Evolutionary conservation across 2,113 vertebrate genomes (phyloP).

Genomic region (Pollachius pollachius): DNA sequence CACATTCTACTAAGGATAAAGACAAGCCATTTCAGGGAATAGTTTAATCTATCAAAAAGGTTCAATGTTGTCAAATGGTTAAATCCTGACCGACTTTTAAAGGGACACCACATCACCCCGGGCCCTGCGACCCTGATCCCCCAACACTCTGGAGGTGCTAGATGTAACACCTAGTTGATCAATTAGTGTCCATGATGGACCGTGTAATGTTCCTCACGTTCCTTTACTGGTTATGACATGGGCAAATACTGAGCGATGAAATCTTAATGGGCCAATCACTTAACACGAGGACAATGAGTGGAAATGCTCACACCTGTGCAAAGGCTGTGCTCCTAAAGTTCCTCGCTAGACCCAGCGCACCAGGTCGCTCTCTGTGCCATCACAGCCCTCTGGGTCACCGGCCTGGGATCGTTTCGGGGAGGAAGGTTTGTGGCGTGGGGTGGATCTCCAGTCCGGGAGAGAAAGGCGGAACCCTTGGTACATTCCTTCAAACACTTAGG

Average conservation of each 20-base stretch:
- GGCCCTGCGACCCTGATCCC: neutral
- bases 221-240: conserved; percentile 34
- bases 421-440: neutral
- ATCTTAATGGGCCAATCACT: conserved; percentile 40
- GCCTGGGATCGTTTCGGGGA: conserved; percentile 12
- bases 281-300: conserved; percentile 34
- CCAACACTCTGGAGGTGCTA: neutral
- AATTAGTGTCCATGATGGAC: conserved; percentile 34
- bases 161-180: conserved; percentile 23
- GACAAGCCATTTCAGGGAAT: too few relatives aligned
- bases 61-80: too few relatives aligned
- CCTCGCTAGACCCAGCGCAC: neutral
- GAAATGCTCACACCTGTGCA: conserved; percentile 39
- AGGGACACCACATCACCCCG: neutral
- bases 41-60: too few relatives aligned
- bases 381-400: neutral
- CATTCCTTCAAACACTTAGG: conserved; percentile 65
- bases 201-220: conserved; percentile 49
- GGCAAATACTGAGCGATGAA: conserved; percentile 38
- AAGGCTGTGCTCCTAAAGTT: conserved; percentile 14
- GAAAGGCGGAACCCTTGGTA: conserved; percentile 38
- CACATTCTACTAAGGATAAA: too few relatives aligned
- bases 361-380: neutral
- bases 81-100: neutral
- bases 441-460: conserved; percentile 28